Evolutionary conservation across 2,113 vertebrate species (phyloP), one percentile per base, ranked within the genome.

Genomic region (Hyperopisus bebe): DNA sequence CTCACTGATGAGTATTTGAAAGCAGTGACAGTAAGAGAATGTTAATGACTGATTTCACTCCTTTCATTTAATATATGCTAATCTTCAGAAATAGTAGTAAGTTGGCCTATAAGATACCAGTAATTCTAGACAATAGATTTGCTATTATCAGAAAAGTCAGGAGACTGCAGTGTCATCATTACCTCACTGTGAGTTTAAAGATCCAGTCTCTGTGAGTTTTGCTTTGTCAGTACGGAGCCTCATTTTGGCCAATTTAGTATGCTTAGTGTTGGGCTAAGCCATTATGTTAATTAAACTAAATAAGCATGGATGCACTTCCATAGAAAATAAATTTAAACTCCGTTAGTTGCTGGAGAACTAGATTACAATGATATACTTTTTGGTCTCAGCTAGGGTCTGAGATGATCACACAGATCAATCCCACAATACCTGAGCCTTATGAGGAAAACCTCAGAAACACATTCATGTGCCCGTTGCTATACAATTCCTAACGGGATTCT

Each of bases 91-190:
- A 77, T 39, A 77, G 39, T 39, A 77, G 70, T 39, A 77, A 77
- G 3, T 35, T 39, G 31, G 70, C 70, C 70, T 77, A 6, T 39
- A 5, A 17, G 15, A 39, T 39, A 77, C 31, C 31, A 35, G 27
- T 17, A 77, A 77, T 77, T 77, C 27, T 77, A 39, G 70, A 13
- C 27, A 77, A 77, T 11, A 77, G 31, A 6, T 70, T 58, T 66
- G 21, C 27, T 66, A 62, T 86, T 86, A 19, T 83, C 80, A 85
- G 62, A 85, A 89, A 91, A 90, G 90, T 93, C 89, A 82, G 66
- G 39, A 91, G 90, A 93, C 92, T 92, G 88, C 88, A 86, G 89
- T 35, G 39, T 91, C 90, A 89, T 88, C 88, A 2, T 84, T 21
- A 46, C 42, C 39, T 88, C 50, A 87, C 42, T 51, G 46, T 27